phyloP scores from a whole-genome alignment of 2,113 vertebrate genomes.

The Limanda limanda region DNA sequence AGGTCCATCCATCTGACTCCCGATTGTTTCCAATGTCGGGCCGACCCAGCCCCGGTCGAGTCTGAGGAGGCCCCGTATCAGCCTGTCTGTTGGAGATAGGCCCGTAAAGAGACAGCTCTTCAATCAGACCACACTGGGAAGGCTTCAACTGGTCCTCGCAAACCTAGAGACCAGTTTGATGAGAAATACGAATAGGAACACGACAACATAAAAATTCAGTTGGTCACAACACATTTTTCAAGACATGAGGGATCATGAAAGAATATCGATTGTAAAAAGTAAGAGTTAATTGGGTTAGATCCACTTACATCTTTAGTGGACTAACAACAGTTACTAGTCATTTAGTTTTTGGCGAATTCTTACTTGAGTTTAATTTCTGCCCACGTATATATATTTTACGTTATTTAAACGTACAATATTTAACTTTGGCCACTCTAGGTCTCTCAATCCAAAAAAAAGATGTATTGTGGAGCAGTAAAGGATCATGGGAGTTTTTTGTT shows the following conservation, averaged over 20 bases:
- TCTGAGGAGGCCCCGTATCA: constrained; percentile 10
- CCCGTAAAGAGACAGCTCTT: constrained; percentile 38
- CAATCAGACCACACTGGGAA: constrained; percentile 62
- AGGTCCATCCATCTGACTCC: constrained; percentile 56
- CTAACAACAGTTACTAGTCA: too few relatives aligned
- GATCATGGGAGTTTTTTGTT: too few relatives aligned
- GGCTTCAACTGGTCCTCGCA: constrained; percentile 46
- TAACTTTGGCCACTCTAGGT: too few relatives aligned
- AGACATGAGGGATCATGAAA: neutral
- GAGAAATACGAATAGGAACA: constrained; percentile 35
- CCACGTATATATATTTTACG: too few relatives aligned
- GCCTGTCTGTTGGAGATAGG: constrained; percentile 39
- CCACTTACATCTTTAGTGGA: too few relatives aligned
- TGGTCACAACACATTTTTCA: neutral
- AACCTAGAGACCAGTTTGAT: constrained; percentile 61
- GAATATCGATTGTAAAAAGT: too few relatives aligned
- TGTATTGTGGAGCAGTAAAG: too few relatives aligned
- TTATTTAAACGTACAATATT: too few relatives aligned
- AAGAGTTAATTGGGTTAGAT: too few relatives aligned
- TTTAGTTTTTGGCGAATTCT: too few relatives aligned
- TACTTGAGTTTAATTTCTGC: too few relatives aligned
- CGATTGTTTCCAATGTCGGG: constrained; percentile 30
- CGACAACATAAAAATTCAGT: neutral
- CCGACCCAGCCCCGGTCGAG: constrained; percentile 23
- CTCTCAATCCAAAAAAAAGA: too few relatives aligned